Percentiles rank a stretch among this genome's conserved stretches.
These are phyloP conservation scores for Plecturocebus donacophilus DNA, from an alignment of 2,113 vertebrate genomes.

Conservation along the genomic window DNA sequence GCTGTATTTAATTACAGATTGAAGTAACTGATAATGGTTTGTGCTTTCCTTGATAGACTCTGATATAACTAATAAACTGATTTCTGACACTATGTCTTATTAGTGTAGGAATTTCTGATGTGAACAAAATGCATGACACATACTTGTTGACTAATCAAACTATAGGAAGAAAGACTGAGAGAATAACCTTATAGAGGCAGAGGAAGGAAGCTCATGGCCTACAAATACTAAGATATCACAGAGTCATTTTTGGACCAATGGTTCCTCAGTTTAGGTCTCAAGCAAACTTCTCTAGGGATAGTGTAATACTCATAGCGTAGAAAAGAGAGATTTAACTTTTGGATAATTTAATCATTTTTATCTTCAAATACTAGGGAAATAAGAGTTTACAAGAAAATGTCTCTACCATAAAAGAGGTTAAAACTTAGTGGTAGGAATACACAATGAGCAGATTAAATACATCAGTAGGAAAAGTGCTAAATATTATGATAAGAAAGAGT, in stretches of 20 bases:
- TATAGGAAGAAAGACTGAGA: neutral
- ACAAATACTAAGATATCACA: neutral
- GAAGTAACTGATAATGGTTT: neutral
- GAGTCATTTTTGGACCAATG: neutral
- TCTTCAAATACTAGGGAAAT: neutral
- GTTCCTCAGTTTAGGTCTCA: neutral
- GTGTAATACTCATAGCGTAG: neutral
- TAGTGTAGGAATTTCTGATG: neutral
- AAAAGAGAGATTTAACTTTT: neutral
- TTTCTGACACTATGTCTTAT: neutral
- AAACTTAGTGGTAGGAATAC: neutral
- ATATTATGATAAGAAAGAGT: neutral
- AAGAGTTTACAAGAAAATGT: neutral
- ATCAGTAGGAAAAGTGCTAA: neutral
- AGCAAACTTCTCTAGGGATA: neutral
- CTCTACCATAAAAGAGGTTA: neutral
- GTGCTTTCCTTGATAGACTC: neutral
- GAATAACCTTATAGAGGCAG: neutral
- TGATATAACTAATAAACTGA: neutral
- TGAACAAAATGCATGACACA: neutral
- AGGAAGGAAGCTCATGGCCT: neutral
- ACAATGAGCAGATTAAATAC: neutral
- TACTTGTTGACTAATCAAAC: neutral
- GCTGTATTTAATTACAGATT: neutral
- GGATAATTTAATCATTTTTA: neutral